These are phyloP conservation scores for Psittacula echo DNA, from an alignment of 2,797 vertebrate genomes.

Conservation along the genomic window DNA sequence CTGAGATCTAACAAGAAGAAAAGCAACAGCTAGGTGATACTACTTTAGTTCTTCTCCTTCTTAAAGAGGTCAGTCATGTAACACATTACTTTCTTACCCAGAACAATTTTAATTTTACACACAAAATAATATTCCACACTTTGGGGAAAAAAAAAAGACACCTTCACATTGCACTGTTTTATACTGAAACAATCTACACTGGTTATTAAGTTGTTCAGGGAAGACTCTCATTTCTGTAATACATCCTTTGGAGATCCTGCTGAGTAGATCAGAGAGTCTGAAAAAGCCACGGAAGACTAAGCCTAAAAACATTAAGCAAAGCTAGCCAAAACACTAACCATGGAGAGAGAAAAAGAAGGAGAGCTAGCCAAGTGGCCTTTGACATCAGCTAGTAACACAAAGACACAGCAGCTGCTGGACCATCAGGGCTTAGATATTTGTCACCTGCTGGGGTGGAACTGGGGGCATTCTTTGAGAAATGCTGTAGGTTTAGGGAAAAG, in stretches of 20 bases:
- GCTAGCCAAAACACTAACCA: not conserved
- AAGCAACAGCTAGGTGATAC: not conserved
- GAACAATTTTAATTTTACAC: not conserved
- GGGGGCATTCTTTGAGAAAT: not conserved
- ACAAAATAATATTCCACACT: not conserved
- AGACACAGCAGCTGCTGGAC: not conserved
- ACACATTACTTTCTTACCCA: not conserved
- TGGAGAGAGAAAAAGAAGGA: accelerated
- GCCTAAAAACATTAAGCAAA: not conserved
- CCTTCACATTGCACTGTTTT: not conserved
- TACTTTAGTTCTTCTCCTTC: not conserved
- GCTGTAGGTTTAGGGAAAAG: not conserved
- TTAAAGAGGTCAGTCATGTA: not conserved
- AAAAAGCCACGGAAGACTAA: not conserved
- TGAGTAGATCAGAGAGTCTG: not conserved
- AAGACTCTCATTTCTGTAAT: not conserved
- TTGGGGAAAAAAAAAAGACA: not conserved
- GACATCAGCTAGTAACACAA: not conserved
- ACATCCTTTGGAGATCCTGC: not conserved
- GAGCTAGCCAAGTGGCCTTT: not conserved
- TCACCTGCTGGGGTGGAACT: not conserved
- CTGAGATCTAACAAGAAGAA: not conserved
- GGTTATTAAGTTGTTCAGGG: not conserved
- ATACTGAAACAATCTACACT: not conserved
- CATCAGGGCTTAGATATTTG: not conserved